Evolutionary conservation across 1,140 invertebrate genomes (phyloP).

Genomic region (Holcopasites calliopsidis): DNA sequence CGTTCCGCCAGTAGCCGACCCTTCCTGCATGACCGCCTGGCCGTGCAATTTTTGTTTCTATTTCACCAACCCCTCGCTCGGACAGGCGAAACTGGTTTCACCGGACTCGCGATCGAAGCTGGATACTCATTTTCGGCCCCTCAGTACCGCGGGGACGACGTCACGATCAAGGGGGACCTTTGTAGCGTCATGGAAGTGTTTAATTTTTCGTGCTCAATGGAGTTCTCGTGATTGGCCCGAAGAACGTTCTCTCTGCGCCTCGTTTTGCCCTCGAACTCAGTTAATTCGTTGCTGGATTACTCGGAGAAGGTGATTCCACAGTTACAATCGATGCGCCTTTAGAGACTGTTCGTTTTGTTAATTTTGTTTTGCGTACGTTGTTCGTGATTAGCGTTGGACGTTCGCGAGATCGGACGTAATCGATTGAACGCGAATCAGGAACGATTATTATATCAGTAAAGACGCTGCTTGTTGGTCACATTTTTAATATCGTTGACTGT

Average conservation of each 20-base stretch:
- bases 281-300: background rate
- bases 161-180: slow-evolving; percentile 4
- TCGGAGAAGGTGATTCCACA: background rate
- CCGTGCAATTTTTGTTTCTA: slow-evolving; percentile 23
- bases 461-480: too few species aligned
- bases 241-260: background rate
- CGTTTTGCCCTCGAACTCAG: background rate
- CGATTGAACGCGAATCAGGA: too few species aligned
- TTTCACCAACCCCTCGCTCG: slow-evolving; percentile 9
- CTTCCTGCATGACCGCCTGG: slow-evolving; percentile 56
- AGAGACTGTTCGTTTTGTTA: background rate
- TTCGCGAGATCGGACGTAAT: too few species aligned
- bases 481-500: too few species aligned
- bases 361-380: too few species aligned
- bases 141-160: slow-evolving; percentile 39
- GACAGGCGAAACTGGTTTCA: slow-evolving; percentile 53
- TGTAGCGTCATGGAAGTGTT: slow-evolving; percentile 11
- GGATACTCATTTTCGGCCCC: slow-evolving; percentile 29
- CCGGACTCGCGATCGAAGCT: slow-evolving; percentile 22
- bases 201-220: slow-evolving; percentile 20
- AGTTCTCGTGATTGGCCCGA: background rate
- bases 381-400: too few species aligned
- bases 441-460: too few species aligned
- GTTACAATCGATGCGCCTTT: background rate
- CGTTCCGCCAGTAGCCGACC: slow-evolving; percentile 54